Evolutionary conservation across 2,888 invertebrate genomes (phyloP).

Genomic region (Panorpa germanica): DNA sequence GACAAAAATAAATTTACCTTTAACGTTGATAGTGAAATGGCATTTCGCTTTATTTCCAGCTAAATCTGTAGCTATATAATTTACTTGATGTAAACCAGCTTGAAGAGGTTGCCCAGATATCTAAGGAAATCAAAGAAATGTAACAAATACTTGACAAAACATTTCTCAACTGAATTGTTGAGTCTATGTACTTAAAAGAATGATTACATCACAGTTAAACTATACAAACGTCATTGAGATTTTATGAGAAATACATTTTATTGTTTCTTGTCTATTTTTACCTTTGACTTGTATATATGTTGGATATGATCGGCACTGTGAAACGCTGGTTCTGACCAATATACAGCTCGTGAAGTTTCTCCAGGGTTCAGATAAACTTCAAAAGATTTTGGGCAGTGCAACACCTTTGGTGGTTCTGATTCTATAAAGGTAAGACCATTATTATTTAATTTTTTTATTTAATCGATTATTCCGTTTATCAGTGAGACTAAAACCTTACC

Average conservation of each 20-base stretch:
- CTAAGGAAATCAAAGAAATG: conserved; percentile 19
- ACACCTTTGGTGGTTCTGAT: conserved; percentile 32
- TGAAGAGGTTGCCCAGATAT: conserved; percentile 39
- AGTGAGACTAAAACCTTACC: conserved; percentile 20
- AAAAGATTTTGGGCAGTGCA: conserved; percentile 39
- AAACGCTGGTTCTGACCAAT: conserved; percentile 46
- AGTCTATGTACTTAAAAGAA: too few species aligned
- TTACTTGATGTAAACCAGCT: conserved; percentile 37
- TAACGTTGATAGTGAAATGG: conserved; percentile 38
- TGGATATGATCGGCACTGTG: conserved; percentile 33
- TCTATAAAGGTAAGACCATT: too few species aligned
- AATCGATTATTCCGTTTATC: conserved; percentile 1
- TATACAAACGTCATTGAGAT: too few species aligned
- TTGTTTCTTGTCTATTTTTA: too few species aligned
- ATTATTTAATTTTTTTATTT: too few species aligned
- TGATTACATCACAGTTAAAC: too few species aligned
- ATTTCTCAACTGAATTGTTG: too few species aligned
- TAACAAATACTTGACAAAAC: not conserved
- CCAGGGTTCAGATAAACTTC: conserved; percentile 32
- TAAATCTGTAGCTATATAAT: conserved; percentile 41
- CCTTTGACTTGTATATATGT: conserved; percentile 37
- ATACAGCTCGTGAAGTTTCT: conserved; percentile 31
- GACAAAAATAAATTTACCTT: conserved; percentile 32
- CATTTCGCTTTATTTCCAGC: conserved; percentile 41
- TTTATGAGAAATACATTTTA: too few species aligned